Conservation (phyloP, 64 coral and sea anemone genomes). For the Acropora yongei region DNA sequence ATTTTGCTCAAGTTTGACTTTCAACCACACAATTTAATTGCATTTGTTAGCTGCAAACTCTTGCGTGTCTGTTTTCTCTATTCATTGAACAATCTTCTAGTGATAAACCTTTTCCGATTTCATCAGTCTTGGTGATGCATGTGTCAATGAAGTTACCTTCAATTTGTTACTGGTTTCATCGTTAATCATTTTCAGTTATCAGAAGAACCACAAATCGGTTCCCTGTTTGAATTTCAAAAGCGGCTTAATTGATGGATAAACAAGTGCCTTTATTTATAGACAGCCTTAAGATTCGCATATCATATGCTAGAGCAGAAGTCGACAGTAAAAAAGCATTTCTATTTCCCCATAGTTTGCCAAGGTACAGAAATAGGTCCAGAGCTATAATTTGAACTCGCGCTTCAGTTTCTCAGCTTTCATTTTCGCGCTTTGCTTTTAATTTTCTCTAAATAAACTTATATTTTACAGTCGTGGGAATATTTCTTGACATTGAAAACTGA, state of each 20-base stretch:
- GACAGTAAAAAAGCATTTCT: neutral
- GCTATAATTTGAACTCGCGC: neutral
- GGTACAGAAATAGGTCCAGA: neutral
- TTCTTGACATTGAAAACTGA: neutral
- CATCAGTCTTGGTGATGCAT: neutral
- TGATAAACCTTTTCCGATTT: too few relatives aligned
- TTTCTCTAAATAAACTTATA: neutral
- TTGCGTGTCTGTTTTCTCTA: neutral
- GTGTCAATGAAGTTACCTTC: neutral
- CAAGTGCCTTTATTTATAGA: neutral
- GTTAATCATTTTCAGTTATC: neutral
- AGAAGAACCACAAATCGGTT: neutral
- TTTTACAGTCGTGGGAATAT: constrained; percentile 30
- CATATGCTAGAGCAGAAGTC: neutral
- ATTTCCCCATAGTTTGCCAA: neutral
- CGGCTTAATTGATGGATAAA: constrained; percentile 9
- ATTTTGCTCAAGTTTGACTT: neutral
- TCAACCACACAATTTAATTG: neutral
- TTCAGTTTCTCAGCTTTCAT: too few relatives aligned
- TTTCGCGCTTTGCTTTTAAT: neutral
- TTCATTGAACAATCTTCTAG: neutral
- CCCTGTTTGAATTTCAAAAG: constrained; percentile 4
- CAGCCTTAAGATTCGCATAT: neutral
- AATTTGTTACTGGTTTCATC: neutral
- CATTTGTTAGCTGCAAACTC: neutral